Conservation (phyloP, 2,888 invertebrate genomes). For the Drepanosiphum platanoidis region DNA sequence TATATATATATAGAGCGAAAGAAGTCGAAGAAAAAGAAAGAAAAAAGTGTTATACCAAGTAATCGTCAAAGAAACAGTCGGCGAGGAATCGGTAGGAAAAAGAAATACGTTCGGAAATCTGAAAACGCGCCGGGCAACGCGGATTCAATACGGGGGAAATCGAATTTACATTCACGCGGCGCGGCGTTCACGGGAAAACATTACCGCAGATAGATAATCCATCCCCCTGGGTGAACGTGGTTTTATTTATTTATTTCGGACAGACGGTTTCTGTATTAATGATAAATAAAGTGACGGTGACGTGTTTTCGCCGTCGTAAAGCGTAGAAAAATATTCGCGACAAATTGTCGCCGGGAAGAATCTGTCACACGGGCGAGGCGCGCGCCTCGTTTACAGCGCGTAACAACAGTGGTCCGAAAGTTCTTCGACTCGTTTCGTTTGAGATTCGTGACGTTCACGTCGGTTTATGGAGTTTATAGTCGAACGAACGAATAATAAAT, state of each 20-base stretch:
- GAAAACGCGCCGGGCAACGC: conserved; percentile 15
- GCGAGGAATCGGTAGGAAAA: background rate
- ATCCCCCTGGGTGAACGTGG: conserved; percentile 20
- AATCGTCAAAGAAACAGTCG: conserved; percentile 46
- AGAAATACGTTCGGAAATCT: conserved; percentile 39
- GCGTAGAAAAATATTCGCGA: no score
- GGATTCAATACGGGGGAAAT: conserved; percentile 27
- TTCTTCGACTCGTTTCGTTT: no score
- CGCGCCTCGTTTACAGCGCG: background rate
- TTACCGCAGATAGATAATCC: conserved; percentile 43
- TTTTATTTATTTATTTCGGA: conserved; percentile 51
- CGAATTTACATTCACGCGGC: conserved; percentile 48
- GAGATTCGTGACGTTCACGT: no score
- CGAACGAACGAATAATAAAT: no score
- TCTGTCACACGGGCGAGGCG: no score
- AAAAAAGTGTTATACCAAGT: conserved; percentile 22
- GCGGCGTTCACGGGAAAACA: conserved; percentile 8
- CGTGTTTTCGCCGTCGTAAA: conserved; percentile 26
- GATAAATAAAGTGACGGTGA: conserved; percentile 16
- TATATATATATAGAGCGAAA: no score
- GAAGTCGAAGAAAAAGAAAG: conserved; percentile 19
- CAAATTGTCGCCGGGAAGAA: background rate
- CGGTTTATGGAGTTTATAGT: no score
- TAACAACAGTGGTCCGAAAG: no score
- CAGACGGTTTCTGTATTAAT: conserved; percentile 38